Conservation (phyloP, 2,888 invertebrate genomes). For the Drosophila phalerata region DNA sequence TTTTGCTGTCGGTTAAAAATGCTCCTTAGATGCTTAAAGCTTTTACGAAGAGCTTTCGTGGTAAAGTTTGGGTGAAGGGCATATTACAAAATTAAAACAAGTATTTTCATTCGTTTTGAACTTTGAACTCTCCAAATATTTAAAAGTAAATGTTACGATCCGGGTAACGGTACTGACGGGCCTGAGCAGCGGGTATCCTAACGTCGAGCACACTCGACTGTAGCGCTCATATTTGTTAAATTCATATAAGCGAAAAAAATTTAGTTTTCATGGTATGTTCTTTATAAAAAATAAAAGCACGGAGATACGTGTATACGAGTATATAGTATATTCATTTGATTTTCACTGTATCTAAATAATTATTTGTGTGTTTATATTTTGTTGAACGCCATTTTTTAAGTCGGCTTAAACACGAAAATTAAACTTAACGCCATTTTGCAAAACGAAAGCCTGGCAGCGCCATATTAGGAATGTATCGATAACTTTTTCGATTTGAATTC, state of each 20-base stretch:
- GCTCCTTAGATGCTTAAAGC: not conserved
- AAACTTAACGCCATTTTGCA: conserved; percentile 3
- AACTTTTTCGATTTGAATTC: not conserved
- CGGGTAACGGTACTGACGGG: no score
- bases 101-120: not conserved
- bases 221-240: not conserved
- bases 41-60: conserved; percentile 6
- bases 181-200: not conserved
- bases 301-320: not conserved
- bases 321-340: no score
- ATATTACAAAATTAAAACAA: not conserved
- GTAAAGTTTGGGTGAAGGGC: not conserved
- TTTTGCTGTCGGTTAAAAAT: no score
- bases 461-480: not conserved
- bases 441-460: not conserved
- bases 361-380: not conserved
- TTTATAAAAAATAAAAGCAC: conserved; percentile 1
- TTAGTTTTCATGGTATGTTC: not conserved
- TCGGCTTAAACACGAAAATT: not conserved
- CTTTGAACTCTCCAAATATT: no score
- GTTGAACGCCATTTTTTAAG: not conserved
- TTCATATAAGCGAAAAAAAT: not conserved
- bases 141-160: no score
- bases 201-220: not conserved
- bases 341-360: not conserved